Percentiles rank a stretch among this genome's conserved stretches.
phyloP scores from a whole-genome alignment of 2,797 vertebrate species.

The Coilia nasus region DNA sequence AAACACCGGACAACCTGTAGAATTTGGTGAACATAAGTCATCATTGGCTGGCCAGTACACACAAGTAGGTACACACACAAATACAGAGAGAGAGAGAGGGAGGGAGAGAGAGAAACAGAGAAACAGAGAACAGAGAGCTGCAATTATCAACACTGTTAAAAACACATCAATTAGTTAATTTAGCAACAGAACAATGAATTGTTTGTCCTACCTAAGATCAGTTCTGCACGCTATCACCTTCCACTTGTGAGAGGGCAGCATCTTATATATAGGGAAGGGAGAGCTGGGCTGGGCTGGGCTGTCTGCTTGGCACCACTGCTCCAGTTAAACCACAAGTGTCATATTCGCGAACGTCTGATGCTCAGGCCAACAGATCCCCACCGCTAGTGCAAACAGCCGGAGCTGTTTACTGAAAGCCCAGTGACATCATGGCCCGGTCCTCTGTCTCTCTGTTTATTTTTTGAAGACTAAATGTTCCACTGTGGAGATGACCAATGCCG shows the following conservation, averaged over 20 bases:
- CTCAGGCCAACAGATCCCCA: conserved; percentile 29
- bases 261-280: not conserved
- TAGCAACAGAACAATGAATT: not conserved
- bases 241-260: not conserved
- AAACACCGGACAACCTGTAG: not conserved
- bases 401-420: not conserved
- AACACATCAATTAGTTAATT: too few relatives aligned
- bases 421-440: not conserved
- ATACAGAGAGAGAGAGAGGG: not conserved
- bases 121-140: not conserved
- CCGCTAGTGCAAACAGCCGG: conserved; percentile 5
- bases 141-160: too few relatives aligned
- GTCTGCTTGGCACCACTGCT: conserved; percentile 59
- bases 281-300: too few relatives aligned
- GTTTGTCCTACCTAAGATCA: not conserved
- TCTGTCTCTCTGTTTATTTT: not conserved
- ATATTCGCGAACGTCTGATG: conserved; percentile 66
- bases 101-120: not conserved
- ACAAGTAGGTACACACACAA: not conserved
- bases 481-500: not conserved
- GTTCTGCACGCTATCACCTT: not conserved
- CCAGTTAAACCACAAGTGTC: conserved; percentile 63
- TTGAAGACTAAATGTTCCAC: conserved; percentile 18
- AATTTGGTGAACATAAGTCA: not conserved
- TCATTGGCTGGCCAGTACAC: not conserved